Conservation (phyloP, 64 coral and sea anemone species). For the Trachythela sp. region DNA sequence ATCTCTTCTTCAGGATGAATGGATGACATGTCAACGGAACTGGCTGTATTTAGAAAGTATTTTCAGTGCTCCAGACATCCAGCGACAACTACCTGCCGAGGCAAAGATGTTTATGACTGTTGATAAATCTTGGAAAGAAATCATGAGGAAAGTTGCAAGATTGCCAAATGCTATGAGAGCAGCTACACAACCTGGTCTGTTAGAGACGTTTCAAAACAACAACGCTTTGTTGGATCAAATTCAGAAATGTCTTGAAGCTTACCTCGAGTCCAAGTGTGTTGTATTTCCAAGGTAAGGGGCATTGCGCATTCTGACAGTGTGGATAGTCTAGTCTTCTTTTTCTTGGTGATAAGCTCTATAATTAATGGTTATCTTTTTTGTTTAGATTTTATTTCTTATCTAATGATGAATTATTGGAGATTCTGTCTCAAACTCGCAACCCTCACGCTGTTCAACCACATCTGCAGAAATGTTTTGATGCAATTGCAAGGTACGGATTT, state of each 20-base stretch:
- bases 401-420: conserved; percentile 95
- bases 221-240: conserved; percentile 96
- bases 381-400: conserved; percentile 95
- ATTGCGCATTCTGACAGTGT: background rate
- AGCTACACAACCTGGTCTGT: conserved; percentile 92
- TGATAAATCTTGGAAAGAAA: conserved; percentile 98
- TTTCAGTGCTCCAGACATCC: conserved; percentile 97
- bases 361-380: background rate
- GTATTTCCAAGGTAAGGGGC: conserved; percentile 79
- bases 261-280: conserved; percentile 96
- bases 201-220: conserved; percentile 98
- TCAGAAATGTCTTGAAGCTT: conserved; percentile 97
- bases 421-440: conserved; percentile 94
- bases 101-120: conserved; percentile 99
- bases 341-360: background rate
- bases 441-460: conserved; percentile 96
- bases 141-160: conserved; percentile 93
- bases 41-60: conserved; percentile 98
- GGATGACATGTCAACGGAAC: conserved; percentile 94
- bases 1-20: conserved; percentile 67
- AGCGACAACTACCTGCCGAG: conserved; percentile 87
- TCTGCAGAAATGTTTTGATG: conserved; percentile 97
- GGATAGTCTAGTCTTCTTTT: background rate
- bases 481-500: conserved; percentile 68
- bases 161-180: conserved; percentile 90